Conservation (phyloP, 2,888 invertebrate species). For the Hesperia comma region DNA sequence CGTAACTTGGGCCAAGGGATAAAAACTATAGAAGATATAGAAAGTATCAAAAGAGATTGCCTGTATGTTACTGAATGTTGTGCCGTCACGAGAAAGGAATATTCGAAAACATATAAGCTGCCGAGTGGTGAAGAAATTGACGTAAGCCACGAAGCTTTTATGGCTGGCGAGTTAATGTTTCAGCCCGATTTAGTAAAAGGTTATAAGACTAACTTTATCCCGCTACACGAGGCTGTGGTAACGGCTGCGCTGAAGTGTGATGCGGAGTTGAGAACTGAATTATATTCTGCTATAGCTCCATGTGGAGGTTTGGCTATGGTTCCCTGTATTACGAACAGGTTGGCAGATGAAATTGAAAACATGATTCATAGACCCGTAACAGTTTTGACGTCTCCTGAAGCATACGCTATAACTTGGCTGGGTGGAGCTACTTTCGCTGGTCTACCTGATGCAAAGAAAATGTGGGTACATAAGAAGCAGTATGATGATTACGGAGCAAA, state of each 20-base stretch:
- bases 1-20: constrained; percentile 49
- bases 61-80: constrained; percentile 55
- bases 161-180: constrained; percentile 62
- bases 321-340: constrained; percentile 58
- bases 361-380: constrained; percentile 48
- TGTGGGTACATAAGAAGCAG: constrained; percentile 64
- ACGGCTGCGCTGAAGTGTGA: constrained; percentile 61
- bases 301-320: constrained; percentile 64
- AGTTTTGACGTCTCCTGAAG: constrained; percentile 56
- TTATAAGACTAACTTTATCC: constrained; percentile 43
- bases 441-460: constrained; percentile 53
- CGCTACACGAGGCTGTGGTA: constrained; percentile 57
- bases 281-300: constrained; percentile 57
- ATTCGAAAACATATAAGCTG: constrained; percentile 49
- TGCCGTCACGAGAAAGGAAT: constrained; percentile 45
- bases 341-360: constrained; percentile 55
- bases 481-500: constrained; percentile 67
- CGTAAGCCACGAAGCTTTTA: constrained; percentile 58
- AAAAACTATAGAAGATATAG: constrained; percentile 46
- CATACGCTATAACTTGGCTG: constrained; percentile 63
- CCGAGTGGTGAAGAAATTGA: constrained; percentile 59
- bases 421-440: constrained; percentile 71
- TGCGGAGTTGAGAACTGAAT: constrained; percentile 52
- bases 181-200: constrained; percentile 56
- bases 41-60: constrained; percentile 51